Evolutionary conservation across 2,888 invertebrate species (phyloP).

Genomic region (Cryptus viduatorius): DNA sequence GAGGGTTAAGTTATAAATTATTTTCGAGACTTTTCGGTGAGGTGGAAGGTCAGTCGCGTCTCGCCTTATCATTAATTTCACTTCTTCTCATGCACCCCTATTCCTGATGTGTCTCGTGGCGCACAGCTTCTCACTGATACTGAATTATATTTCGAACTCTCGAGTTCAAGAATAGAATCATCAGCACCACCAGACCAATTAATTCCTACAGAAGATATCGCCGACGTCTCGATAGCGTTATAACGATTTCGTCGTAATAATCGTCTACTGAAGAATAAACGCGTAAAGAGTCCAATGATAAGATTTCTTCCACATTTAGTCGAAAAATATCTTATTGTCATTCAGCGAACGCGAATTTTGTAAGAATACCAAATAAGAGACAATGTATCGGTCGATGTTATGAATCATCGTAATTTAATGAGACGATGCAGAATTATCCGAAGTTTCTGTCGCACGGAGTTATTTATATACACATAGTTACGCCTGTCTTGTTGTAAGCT

Average conservation of each 20-base stretch:
- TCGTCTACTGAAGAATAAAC: neutral
- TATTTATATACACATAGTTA: neutral
- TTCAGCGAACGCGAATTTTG: slow-evolving; percentile 23
- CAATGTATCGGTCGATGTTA: slow-evolving; percentile 1
- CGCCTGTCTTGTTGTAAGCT: neutral
- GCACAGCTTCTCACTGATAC: neutral
- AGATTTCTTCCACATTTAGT: neutral
- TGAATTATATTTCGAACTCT: slow-evolving; percentile 47
- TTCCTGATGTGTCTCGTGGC: slow-evolving; percentile 4
- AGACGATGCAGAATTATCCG: neutral
- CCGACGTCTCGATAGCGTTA: slow-evolving; percentile 14
- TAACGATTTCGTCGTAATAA: slow-evolving; percentile 7
- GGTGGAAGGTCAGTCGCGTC: slow-evolving; percentile 39
- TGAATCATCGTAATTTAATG: slow-evolving; percentile 26
- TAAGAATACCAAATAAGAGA: slow-evolving; percentile 4
- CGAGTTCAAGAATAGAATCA: slow-evolving; percentile 56
- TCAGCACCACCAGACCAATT: slow-evolving; percentile 36
- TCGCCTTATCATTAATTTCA: slow-evolving; percentile 40
- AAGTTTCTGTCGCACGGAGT: neutral
- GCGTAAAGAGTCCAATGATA: neutral
- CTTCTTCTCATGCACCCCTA: neutral
- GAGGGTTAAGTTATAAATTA: neutral
- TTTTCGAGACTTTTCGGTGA: neutral
- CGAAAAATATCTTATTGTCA: slow-evolving; percentile 26
- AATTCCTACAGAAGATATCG: slow-evolving; percentile 28